Percentiles rank a stretch among this genome's conserved stretches.
Evolutionary conservation across 2,888 invertebrate species (phyloP).

Genomic region (Ophion ventricosus): DNA sequence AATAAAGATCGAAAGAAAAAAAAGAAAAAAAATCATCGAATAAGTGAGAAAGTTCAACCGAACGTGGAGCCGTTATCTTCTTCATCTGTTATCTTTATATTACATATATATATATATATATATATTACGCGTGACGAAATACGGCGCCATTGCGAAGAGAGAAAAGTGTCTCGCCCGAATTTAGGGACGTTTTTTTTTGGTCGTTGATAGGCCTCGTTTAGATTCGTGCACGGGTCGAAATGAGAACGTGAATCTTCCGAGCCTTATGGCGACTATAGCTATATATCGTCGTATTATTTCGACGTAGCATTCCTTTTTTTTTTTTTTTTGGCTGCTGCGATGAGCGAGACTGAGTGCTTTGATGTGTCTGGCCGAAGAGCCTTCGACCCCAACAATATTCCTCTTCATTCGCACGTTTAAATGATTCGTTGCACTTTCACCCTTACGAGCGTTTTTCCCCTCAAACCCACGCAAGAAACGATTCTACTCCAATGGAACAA

Average conservation of each 20-base stretch:
- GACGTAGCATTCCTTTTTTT: background rate
- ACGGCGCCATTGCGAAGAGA: background rate
- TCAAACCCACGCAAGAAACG: conserved; percentile 6
- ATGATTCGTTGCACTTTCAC: conserved; percentile 27
- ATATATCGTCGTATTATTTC: conserved; percentile 9
- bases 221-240: background rate
- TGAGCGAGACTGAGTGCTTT: conserved; percentile 30
- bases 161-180: background rate
- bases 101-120: no score
- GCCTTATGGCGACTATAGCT: conserved; percentile 3
- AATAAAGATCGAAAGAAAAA: no score
- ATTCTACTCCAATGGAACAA: conserved; percentile 23
- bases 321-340: conserved; percentile 16
- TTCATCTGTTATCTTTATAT: no score
- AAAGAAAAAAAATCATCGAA: no score
- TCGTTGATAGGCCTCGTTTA: conserved; percentile 2
- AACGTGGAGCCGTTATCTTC: no score
- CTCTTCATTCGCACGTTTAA: background rate
- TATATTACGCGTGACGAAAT: background rate
- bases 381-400: conserved; percentile 8
- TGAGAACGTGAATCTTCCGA: conserved; percentile 33
- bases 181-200: conserved; percentile 21
- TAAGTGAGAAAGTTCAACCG: no score
- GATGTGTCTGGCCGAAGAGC: conserved; percentile 2
- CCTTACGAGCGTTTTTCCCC: conserved; percentile 17